Base-by-base conservation (phyloP, 2,797 vertebrate genomes). In the Enteromius radiatus region DNA sequence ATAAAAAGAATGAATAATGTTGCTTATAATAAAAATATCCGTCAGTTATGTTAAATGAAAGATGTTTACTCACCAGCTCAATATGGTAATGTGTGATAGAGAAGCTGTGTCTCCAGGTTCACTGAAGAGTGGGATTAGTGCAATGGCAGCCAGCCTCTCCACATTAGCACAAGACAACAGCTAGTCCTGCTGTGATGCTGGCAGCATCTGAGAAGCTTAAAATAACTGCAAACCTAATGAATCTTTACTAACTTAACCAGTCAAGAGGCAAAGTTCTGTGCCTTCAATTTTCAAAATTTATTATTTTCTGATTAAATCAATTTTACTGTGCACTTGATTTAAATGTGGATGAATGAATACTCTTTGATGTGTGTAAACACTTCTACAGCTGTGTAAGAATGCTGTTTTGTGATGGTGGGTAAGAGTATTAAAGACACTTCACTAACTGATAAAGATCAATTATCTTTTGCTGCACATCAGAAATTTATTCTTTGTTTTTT, bases 131-230 rank as follows among this genome's bases (percentile, higher is more conserved):
- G 36, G 31, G 36, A 80, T 80, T 71, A 61, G 7, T 11, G 52
- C 67, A 61, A 47, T 80, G 9, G 67, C 67, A 80, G 64, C 47
- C 64, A 79, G 64, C 45, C 31, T 78, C 64, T 68, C 31, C 64
- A 69, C 63, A 56, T 79, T 79, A 68, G 47, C 47, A 36, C 47
- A 79, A 33, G 77, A 33, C 26, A 19, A 33, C 59, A 47, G 26
- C 76, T 78, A 77, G 26, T 49, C 47, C 77, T 56, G 64, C 77
- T 79, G 77, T 68, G 64, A 79, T 17, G 63, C 47, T 79, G 64
- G 63, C 77, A 45, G 38, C 38, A 5, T n/a, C 19, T 11, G 14
- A 68, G 33, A 14, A 41, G 28, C 76, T 79, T 78, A 67, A 67
- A 78, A 78, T 78, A 78, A 49, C 61, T 3, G 15, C 43, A 47